A percentile compares a stretch with the other conserved stretches of the same genome.
These are phyloP conservation scores for Nematopogon swammerdamellus DNA, from an alignment of 2,888 invertebrate genomes.

Conservation along the genomic window DNA sequence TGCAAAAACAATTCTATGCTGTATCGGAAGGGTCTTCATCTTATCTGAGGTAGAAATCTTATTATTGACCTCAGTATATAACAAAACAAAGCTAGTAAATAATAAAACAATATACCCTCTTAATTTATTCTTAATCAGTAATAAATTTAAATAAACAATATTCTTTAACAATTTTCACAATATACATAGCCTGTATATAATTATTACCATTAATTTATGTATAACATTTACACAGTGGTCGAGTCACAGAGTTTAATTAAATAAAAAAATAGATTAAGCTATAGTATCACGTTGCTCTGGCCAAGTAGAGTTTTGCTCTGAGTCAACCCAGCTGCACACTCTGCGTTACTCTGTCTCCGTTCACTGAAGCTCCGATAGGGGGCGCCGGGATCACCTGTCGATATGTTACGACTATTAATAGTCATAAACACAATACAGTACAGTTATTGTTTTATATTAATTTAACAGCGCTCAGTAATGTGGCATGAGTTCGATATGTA, in stretches of 20 bases:
- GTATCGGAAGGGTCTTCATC: too few relatives aligned
- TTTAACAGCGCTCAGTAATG: too few relatives aligned
- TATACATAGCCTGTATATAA: not conserved
- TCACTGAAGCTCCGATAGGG: not conserved
- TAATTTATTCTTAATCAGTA: not conserved
- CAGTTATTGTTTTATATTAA: too few relatives aligned
- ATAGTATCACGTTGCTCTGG: not conserved
- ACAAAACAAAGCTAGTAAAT: too few relatives aligned
- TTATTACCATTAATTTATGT: not conserved
- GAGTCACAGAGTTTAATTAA: not conserved
- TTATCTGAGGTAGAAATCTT: too few relatives aligned
- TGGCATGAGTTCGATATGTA: too few relatives aligned
- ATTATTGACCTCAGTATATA: too few relatives aligned
- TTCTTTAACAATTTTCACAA: not conserved
- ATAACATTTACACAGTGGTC: not conserved
- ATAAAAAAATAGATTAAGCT: not conserved
- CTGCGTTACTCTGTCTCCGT: not conserved
- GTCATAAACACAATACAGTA: too few relatives aligned
- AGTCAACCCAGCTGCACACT: not conserved
- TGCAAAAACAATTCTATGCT: too few relatives aligned
- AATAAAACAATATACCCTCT: too few relatives aligned
- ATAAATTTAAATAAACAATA: not conserved
- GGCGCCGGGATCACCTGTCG: not conserved
- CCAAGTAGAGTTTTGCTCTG: not conserved
- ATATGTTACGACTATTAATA: too few relatives aligned